Evolutionary conservation across 2,888 invertebrate species (phyloP).

Genomic region (Acanthopleura granulata): DNA sequence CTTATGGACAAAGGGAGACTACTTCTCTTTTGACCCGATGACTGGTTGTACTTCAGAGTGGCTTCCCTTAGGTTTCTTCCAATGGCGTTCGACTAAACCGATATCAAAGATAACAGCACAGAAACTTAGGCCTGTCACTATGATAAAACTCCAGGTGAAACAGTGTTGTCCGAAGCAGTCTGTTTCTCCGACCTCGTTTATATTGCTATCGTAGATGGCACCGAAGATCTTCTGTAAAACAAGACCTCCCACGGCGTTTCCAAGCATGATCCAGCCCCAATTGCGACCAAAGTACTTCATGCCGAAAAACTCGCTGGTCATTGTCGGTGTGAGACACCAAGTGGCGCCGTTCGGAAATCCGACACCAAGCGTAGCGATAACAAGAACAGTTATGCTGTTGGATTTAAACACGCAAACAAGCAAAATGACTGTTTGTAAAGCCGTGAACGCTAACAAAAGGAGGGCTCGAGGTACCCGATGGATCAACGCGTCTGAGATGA

Average conservation of each 20-base stretch:
- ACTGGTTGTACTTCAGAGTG: background rate
- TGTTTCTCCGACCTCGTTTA: conserved; percentile 36
- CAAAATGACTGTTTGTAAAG: conserved; percentile 44
- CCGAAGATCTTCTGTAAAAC: conserved; percentile 46
- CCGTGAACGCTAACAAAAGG: conserved; percentile 43
- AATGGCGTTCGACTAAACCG: conserved; percentile 37
- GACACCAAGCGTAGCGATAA: conserved; percentile 40
- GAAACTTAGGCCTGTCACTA: conserved; percentile 44
- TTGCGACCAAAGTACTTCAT: conserved; percentile 53
- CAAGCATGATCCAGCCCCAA: conserved; percentile 56
- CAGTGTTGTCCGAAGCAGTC: conserved; percentile 52
- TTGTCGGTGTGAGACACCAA: conserved; percentile 56
- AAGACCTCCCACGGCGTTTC: conserved; percentile 48
- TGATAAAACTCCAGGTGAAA: conserved; percentile 52
- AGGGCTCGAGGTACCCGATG: conserved; percentile 45
- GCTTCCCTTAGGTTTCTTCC: background rate
- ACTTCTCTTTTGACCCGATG: background rate
- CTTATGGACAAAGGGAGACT: no score
- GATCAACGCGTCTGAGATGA: conserved; percentile 45
- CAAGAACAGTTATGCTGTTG: conserved; percentile 40
- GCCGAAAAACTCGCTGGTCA: conserved; percentile 56
- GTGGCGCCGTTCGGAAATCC: conserved; percentile 54
- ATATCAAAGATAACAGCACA: conserved; percentile 47
- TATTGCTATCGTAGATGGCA: conserved; percentile 46
- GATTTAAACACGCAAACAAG: conserved; percentile 45